These are phyloP conservation scores for Pseudoatta argentina DNA, from an alignment of 1,140 invertebrate species.

Conservation along the genomic window DNA sequence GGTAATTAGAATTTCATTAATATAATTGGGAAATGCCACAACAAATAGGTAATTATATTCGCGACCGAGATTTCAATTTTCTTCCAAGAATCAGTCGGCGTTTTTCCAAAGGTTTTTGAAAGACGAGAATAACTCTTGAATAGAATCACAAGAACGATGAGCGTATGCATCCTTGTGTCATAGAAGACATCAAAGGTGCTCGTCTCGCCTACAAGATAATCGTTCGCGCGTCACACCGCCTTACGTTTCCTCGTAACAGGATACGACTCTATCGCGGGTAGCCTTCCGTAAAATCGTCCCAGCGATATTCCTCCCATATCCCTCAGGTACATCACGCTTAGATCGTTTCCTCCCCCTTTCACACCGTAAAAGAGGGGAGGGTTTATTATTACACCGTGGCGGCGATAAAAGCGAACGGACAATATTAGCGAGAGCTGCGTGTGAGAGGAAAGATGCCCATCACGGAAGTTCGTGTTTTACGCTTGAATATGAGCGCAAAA, in stretches of 20 bases:
- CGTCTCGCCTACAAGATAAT: constrained; percentile 62
- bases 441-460: constrained; percentile 48
- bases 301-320: constrained; percentile 58
- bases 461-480: constrained; percentile 62
- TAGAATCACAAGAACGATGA: constrained; percentile 31
- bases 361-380: background rate
- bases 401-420: constrained; percentile 58
- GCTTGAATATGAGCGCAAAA: constrained; percentile 44
- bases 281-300: constrained; percentile 66
- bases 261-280: constrained; percentile 61
- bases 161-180: constrained; percentile 33
- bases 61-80: background rate
- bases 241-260: constrained; percentile 65
- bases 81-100: background rate
- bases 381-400: constrained; percentile 60
- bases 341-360: constrained; percentile 1
- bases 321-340: constrained; percentile 33
- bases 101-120: constrained; percentile 19
- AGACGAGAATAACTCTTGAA: constrained; percentile 42
- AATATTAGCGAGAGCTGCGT: constrained; percentile 53
- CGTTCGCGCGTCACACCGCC: constrained; percentile 55
- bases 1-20: constrained; percentile 7
- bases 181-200: constrained; percentile 55
- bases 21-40: background rate
- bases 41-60: background rate